Base-by-base conservation (phyloP, 1,140 invertebrate species). In the Arctopsyche grandis region DNA sequence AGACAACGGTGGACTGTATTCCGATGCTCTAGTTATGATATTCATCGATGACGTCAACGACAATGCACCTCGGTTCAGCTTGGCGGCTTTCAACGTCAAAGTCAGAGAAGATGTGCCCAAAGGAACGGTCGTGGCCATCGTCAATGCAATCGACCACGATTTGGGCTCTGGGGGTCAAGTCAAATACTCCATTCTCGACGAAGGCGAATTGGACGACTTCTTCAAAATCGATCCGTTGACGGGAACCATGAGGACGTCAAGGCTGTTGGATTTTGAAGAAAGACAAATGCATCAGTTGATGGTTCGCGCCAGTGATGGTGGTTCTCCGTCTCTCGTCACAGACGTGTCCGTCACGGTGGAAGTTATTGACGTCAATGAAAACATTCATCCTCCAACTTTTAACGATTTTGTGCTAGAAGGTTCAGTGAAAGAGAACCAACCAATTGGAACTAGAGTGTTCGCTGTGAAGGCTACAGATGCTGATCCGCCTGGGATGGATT, bases 281-380 rank as follows among this genome's bases (percentile, higher is more conserved):
- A 90, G 93, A 1, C 94, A 95, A 84, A 90, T 95, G 66, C 95
- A 97, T 86, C 94, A 92, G 84, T 86, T 97, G 44, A 92, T 92
- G 43, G 92, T 95, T 21, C 87, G 91, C 24, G 96, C 94, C 0
- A 89, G 89, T 16, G 96, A 97, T 87, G 88, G 91, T 0, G 94
- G 94, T 7, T 90, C 90, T 24, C 92, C 93, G 0, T 87, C 91
- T 0, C 84, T 95, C 22, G 90, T 56, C 79, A 91, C 93, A 0
- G 92, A 94, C 80, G 90, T 92, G 48, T 90, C 91, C 75, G 87
- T 94, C 10, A 90, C 94, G n/a, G 91, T 98, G 1, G 93, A 96
- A 84, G 91, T 98, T 9, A 91, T 96, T 52, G 95, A 97, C 87
- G 95, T 98, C 0, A 96, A 97, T 84, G 95, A 97, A 85, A 97